These are phyloP conservation scores for Stichodactyla helianthus DNA, from an alignment of 64 coral and sea anemone genomes.

Conservation along the genomic window DNA sequence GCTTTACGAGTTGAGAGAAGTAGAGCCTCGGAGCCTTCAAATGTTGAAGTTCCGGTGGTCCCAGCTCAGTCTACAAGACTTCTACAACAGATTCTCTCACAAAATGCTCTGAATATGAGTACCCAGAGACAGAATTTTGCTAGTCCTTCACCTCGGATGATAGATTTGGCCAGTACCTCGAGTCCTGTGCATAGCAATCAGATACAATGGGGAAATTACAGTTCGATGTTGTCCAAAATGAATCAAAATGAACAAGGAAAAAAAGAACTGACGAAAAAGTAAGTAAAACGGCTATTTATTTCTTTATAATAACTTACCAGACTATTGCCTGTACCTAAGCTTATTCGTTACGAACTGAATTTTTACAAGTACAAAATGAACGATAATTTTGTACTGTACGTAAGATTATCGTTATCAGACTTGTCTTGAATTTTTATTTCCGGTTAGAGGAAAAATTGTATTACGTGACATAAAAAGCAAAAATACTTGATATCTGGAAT, in stretches of 20 bases:
- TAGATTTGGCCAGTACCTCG: constrained; percentile 10
- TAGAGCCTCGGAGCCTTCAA: not conserved
- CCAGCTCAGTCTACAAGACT: not conserved
- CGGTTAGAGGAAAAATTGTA: not conserved
- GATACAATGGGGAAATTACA: not conserved
- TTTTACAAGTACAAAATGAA: not conserved
- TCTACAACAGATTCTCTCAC: constrained; percentile 4
- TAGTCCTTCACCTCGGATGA: constrained; percentile 14
- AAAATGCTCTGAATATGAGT: not conserved
- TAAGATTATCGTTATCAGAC: not conserved
- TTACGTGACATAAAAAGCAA: constrained; percentile 16
- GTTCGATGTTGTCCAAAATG: not conserved
- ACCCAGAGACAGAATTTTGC: not conserved
- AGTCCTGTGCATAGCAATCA: not conserved
- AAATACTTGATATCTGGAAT: not conserved
- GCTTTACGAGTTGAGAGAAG: not conserved
- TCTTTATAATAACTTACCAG: not conserved
- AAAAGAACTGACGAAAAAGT: constrained; percentile 31
- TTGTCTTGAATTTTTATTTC: not conserved
- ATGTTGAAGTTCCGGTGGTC: not conserved
- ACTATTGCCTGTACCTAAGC: not conserved
- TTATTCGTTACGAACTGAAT: not conserved
- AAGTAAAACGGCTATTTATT: not conserved
- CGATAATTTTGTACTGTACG: not conserved
- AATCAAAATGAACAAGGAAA: not conserved